Base-by-base conservation (phyloP, 2,888 invertebrate species). In the Polymixis flavicincta region DNA sequence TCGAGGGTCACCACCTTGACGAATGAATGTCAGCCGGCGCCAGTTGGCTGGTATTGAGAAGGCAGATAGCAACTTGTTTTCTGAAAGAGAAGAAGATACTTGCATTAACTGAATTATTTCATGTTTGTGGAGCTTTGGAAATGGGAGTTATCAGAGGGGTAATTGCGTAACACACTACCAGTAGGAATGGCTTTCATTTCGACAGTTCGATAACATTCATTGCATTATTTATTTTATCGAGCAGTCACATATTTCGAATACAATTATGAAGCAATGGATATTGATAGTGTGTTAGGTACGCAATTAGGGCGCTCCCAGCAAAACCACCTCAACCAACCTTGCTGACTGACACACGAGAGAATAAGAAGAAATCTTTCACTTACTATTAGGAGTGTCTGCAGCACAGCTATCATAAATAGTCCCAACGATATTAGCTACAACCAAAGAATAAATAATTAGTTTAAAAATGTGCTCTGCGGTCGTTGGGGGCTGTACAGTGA, bases 391-490 rank as follows among this genome's bases (percentile, higher is more conserved):
- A 14, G 32, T 52, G 52, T 83, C 76, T 50, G 71, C 74, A 7
- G 69, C 68, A 17, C 57, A 78, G 11, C 75, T 14, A 74, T 90
- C 87, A 68, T 88, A 89, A 14, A 83, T 74, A 25, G 90, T 89
- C 59, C 89, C 90, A 55, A 89, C 55, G 14, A 89, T n/a, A 76
- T 90, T 90, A 11, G 88, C 60, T 4, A 75, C 25, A 8, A 89
- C 6, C 32, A 90, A 55, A 25, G 76, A 78, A 54, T 57, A 87
- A 19, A 88, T 37, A 8, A 86, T 63, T 68, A 76, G 79, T 5
- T 83, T 61, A 28, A 88, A 88, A 7, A 85, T 57, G 0, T 65
- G 55, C 45, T 89, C 84, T 3, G 75, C 77, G 8, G 65, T n/a
- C 11, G 86, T 84, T n/a, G 45, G 65, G 0, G 71, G 59, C 45